Evolutionary conservation across 2,888 invertebrate genomes (phyloP).

Genomic region (Mellilla xanthometata): DNA sequence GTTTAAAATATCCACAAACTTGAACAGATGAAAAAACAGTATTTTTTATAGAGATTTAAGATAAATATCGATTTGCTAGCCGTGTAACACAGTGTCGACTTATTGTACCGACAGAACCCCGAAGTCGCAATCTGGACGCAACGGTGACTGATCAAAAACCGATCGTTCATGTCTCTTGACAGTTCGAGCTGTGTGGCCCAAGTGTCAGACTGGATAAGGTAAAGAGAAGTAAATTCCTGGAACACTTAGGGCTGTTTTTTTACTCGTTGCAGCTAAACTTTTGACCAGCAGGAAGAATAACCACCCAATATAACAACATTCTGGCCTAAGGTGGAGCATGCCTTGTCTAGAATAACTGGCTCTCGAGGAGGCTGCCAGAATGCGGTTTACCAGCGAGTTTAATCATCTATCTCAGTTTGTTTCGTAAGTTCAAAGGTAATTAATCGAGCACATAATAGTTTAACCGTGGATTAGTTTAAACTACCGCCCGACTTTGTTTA

Average conservation of each 20-base stretch:
- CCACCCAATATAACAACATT: too few species aligned
- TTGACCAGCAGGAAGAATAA: too few species aligned
- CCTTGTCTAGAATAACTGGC: too few species aligned
- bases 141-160: conserved; percentile 49
- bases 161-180: conserved; percentile 63
- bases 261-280: too few species aligned
- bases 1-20: too few species aligned
- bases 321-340: too few species aligned
- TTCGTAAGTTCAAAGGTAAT: too few species aligned
- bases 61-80: conserved; percentile 41
- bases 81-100: conserved; percentile 48
- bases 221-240: neutral
- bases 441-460: too few species aligned
- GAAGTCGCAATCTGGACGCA: conserved; percentile 30
- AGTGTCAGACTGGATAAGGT: conserved; percentile 28
- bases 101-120: conserved; percentile 50
- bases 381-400: neutral
- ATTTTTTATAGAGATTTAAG: conserved; percentile 23
- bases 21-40: conserved; percentile 28
- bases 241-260: too few species aligned
- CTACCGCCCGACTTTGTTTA: too few species aligned
- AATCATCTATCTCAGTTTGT: neutral
- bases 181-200: conserved; percentile 51
- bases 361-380: too few species aligned
- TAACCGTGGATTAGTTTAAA: too few species aligned